phyloP scores from a whole-genome alignment of 2,113 vertebrate species.

The Merops nubicus region DNA sequence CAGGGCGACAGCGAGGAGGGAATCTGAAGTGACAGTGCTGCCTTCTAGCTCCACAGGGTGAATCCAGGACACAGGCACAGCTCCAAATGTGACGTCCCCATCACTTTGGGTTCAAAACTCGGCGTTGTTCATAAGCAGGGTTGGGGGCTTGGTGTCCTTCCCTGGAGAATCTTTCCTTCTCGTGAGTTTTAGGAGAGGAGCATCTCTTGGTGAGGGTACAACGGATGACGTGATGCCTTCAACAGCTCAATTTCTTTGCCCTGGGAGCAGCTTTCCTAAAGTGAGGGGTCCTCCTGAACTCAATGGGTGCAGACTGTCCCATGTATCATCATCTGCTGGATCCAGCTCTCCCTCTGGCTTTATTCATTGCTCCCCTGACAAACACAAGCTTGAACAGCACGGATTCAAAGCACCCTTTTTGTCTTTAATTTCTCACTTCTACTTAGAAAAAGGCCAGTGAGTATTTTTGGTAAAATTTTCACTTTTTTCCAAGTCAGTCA shows the following conservation, averaged over 20 bases:
- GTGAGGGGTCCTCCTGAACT: neutral
- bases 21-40: slow-evolving; percentile 41
- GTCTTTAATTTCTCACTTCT: neutral
- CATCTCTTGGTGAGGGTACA: neutral
- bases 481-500: neutral
- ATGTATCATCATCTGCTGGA: neutral
- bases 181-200: neutral
- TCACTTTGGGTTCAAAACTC: neutral
- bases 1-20: neutral
- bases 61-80: slow-evolving; percentile 13
- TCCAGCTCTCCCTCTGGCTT: neutral
- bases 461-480: neutral
- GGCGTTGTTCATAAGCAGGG: neutral
- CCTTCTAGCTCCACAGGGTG: neutral
- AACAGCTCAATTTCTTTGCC: neutral
- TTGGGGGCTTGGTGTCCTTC: neutral
- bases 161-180: neutral
- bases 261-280: neutral
- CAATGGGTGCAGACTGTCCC: neutral
- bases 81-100: slow-evolving; percentile 6
- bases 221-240: neutral
- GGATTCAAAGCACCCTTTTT: neutral
- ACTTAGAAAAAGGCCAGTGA: slow-evolving; percentile 11
- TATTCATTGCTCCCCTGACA: neutral
- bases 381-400: neutral